Percentiles rank a stretch among this genome's conserved stretches.
These are phyloP conservation scores for Acheta domesticus DNA, from an alignment of 2,888 invertebrate species.

Conservation along the genomic window DNA sequence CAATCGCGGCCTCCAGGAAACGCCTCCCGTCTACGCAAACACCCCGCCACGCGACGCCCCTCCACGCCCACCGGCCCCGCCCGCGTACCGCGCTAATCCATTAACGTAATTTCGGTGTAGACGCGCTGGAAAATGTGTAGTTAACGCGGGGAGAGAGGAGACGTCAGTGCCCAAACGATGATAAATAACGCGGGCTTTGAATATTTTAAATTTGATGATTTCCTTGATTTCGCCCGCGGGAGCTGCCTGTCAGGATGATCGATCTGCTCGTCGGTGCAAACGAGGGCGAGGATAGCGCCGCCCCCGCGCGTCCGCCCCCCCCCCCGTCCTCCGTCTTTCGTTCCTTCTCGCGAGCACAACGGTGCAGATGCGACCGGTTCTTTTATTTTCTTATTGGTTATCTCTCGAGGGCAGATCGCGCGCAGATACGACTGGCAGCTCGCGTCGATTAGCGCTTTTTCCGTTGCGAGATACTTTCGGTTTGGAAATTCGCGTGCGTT, in stretches of 20 bases:
- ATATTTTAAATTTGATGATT: conserved; percentile 9
- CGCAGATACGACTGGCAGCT: no score
- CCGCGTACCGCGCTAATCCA: not conserved
- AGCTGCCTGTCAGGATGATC: not conserved
- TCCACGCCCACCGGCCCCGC: no score
- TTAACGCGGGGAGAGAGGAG: not conserved
- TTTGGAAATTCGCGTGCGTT: no score
- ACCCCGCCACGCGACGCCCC: no score
- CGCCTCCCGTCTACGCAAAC: no score
- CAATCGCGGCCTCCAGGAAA: no score
- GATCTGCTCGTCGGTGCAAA: not conserved
- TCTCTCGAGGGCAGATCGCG: no score
- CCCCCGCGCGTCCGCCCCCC: not conserved
- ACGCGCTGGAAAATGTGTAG: not conserved
- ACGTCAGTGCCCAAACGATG: not conserved
- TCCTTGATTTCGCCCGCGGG: conserved; percentile 9
- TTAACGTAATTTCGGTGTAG: not conserved
- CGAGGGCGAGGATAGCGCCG: not conserved
- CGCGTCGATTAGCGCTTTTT: no score
- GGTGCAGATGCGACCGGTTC: no score
- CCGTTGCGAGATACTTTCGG: no score
- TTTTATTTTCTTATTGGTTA: no score
- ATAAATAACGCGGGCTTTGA: not conserved
- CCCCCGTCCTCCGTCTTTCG: not conserved
- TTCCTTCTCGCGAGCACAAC: no score